A percentile compares a stretch with the other conserved stretches of the same genome.
Conservation (phyloP, 2,113 vertebrate genomes). For the Setophaga coronata region DNA sequence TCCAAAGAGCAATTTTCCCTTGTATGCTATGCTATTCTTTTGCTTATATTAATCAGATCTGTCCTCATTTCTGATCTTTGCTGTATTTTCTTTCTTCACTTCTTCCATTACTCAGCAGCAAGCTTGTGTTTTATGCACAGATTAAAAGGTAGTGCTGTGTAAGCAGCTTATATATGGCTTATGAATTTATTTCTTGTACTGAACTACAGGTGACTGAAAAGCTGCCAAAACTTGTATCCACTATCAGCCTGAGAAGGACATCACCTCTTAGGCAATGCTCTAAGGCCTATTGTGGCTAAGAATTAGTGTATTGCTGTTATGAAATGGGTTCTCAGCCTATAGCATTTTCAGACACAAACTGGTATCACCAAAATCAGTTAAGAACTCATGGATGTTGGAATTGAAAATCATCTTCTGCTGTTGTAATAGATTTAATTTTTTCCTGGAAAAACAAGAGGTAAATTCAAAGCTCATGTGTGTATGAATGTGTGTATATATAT, state of each 20-base stretch:
- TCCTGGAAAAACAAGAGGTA: background rate
- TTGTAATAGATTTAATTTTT: background rate
- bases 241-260: background rate
- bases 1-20: constrained; percentile 15
- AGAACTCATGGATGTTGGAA: background rate
- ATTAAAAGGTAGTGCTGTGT: background rate
- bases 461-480: background rate
- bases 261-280: background rate
- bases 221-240: background rate
- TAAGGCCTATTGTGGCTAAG: background rate
- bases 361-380: background rate
- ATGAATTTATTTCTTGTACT: background rate
- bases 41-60: constrained; percentile 15
- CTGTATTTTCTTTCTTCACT: background rate
- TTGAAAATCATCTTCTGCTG: background rate
- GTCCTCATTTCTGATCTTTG: background rate
- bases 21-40: background rate
- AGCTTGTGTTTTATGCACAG: background rate
- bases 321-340: background rate
- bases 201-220: background rate
- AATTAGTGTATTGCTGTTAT: background rate
- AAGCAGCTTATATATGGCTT: background rate
- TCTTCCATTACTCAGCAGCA: background rate
- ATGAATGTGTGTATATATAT: rapidly evolving
- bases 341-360: background rate